Percentiles rank a stretch among this genome's conserved stretches.
These are phyloP conservation scores for Hestina assimilis DNA, from an alignment of 1,140 invertebrate genomes.

Conservation along the genomic window DNA sequence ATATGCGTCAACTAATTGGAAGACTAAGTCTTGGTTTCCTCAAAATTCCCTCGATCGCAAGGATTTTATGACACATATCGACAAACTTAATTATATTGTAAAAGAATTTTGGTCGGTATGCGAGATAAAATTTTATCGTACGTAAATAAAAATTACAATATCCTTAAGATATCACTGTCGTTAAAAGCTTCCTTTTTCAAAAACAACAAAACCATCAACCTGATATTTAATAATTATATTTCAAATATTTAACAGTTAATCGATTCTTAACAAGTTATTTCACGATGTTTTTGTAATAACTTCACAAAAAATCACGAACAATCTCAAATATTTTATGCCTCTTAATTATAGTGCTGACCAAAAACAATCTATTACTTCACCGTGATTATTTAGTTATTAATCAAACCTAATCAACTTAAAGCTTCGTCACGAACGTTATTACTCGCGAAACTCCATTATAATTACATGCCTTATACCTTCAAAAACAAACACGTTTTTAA, in stretches of 20 bases:
- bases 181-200: no score
- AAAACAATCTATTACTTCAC: slow-evolving; percentile 38
- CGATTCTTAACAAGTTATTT: slow-evolving; percentile 25
- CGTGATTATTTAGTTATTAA: slow-evolving; percentile 55
- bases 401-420: slow-evolving; percentile 49
- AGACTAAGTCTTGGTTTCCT: slow-evolving; percentile 7
- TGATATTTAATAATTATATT: background rate
- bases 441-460: slow-evolving; percentile 62
- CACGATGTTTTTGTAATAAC: slow-evolving; percentile 24
- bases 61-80: slow-evolving; percentile 27
- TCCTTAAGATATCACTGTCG: background rate
- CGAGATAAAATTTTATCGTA: slow-evolving; percentile 5
- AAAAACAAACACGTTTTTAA: slow-evolving; percentile 70
- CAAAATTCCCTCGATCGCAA: slow-evolving; percentile 17
- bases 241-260: slow-evolving; percentile 20
- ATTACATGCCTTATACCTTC: slow-evolving; percentile 61
- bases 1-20: slow-evolving; percentile 30
- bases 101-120: slow-evolving; percentile 16
- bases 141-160: slow-evolving; percentile 15
- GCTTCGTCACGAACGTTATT: slow-evolving; percentile 48
- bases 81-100: slow-evolving; percentile 29
- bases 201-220: no score
- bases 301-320: slow-evolving; percentile 21
- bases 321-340: slow-evolving; percentile 25
- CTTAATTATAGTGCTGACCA: slow-evolving; percentile 20